Evolutionary conservation across 2,113 vertebrate species (phyloP), one percentile per base, ranked within the genome.

Genomic region (Hystrix cristata): DNA sequence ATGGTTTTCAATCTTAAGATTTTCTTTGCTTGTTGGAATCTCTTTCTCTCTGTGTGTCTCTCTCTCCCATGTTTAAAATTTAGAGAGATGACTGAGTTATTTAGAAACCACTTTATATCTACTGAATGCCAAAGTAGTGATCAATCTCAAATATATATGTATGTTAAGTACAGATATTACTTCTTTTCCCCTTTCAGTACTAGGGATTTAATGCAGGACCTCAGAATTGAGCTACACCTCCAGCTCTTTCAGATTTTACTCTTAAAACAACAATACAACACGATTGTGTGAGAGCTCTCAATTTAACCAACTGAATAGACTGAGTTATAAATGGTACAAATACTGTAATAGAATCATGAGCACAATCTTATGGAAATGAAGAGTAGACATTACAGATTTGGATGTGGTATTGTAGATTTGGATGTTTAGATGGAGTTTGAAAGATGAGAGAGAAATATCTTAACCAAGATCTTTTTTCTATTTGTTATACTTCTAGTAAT

Each of bases 11-110:
- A 8, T 86, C 43, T 95, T 74, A 85, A 76, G 19, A 46, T 82
- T n/a, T 95, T 69, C 21, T 81, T 96, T 80, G 48, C 29, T 65
- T 79, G 10, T 85, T 74, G 9, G 5, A 94, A 96, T 92, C 7
- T 83, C 76, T n/a, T n/a, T n/a, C 69, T 13, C 23, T 69, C 84
- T 95, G 12, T 71, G 25, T 87, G 3, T 92, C 19, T n/a, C 29
- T 60, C n/a, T 83, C 9, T 16, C 8, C 5, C 5, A 9, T 74
- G 31, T 82, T 65, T 31, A 18, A 82, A 81, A 46, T 43, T 46
- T 71, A 43, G 85, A 53, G 3, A 79, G 9, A 2, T 95, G 7
- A 1, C 13, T 53, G n/a, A 82, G 15, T 76, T 89, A 62, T 57
- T 43, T 87, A 95, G 29, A 93, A 46, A 65, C 6, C 0, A 3